Base-by-base conservation (phyloP, 2,113 vertebrate genomes). In the Leptodactylus fuscus region DNA sequence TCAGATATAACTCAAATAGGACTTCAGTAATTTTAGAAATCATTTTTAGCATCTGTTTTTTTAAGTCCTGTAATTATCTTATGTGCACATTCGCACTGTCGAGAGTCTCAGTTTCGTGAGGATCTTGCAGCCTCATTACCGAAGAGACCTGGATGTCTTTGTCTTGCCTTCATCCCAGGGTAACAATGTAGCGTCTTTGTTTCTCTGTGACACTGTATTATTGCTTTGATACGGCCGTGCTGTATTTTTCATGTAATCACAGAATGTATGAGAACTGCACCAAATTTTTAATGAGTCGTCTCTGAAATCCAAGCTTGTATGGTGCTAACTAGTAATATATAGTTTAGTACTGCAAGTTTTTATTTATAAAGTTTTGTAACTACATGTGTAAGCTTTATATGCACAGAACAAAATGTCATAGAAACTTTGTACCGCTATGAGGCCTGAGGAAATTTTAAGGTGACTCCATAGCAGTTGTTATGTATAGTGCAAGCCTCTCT, bases 191-290 rank as follows among this genome's bases (percentile, higher is more conserved):
- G 18, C 46, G 3, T 51, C 60, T 82, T 24, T 55, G 22, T 71
- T 70, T 69, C 46, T 70, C 29, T 15, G 81, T 82, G 81, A 82
- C 46, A 36, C 32, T 8, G 53, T 38, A 38, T 44, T 82, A 49
- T 71, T n/a, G 65, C 27, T 70, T 82, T 82, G 27, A 69, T 67
- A 32, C 29, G n/a, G 18, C 20, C 10, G 22, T 27, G 77, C 77
- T 80, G 32, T 82, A 73, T 82, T 69, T 82, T 71, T 82, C 13
- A 82, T 82, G 38, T 71, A 73, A 82, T 41, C 81, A 53, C 22
- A 82, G 38, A 51, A 55, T 71, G 67, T 73, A 41, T 58, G 65
- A 73, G 69, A 44, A 49, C 18, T 24, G 32, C 32, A 49, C 29
- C 27, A 49, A 49, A 38, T 38, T 22, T 55, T 73, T 51, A 20